Conservation (phyloP, 1,140 invertebrate species). For the Drosophila equinoxialis region DNA sequence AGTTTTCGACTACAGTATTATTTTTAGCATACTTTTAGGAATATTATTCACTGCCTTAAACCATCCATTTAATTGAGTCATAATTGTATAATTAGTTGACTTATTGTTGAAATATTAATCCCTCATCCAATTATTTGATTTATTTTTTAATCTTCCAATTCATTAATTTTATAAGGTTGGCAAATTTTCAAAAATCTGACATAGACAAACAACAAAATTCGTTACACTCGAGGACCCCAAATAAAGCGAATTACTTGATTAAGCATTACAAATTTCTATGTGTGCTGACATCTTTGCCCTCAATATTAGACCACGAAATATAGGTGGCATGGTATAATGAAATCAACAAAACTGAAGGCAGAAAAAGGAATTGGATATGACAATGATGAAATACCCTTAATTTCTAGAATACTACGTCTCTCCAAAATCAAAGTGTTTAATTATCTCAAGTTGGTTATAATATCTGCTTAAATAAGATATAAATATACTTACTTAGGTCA, state of each 20-base stretch:
- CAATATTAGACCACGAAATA: constrained; percentile 47
- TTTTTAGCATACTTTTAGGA: neutral
- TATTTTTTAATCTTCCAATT: neutral
- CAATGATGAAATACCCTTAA: neutral
- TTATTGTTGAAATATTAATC: neutral
- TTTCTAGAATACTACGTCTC: too few species aligned
- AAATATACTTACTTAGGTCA: too few species aligned
- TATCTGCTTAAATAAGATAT: too few species aligned
- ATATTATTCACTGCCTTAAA: too few species aligned
- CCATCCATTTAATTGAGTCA: neutral
- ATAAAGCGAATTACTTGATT: constrained; percentile 33
- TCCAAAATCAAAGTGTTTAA: too few species aligned
- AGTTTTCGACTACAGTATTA: neutral
- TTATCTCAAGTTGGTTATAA: too few species aligned
- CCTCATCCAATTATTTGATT: neutral
- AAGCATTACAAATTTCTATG: constrained; percentile 37
- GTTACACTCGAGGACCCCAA: neutral
- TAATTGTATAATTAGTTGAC: neutral
- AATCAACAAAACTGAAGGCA: constrained; percentile 5
- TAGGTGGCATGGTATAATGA: constrained; percentile 57
- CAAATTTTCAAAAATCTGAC: neutral
- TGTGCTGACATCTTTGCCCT: constrained; percentile 48
- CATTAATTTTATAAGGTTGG: neutral
- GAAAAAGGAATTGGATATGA: constrained; percentile 31
- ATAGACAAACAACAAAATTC: neutral